Base-by-base conservation (phyloP, 2,888 invertebrate genomes). In the Pheosia tremula region DNA sequence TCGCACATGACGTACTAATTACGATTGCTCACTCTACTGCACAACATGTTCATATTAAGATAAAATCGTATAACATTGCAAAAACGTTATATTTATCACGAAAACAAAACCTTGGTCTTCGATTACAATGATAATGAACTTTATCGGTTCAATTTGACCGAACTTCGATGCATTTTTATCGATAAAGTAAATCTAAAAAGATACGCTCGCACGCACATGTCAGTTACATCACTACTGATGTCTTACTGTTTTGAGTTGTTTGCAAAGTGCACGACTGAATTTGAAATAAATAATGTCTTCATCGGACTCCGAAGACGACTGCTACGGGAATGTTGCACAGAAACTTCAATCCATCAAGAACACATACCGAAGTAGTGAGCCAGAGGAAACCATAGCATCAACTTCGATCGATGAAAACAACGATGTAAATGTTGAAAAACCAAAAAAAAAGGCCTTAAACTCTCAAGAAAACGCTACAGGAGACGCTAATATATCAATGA, bases 281-380 rank as follows among this genome's bases (percentile, higher is more conserved):
- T 4, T 36, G 13, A 36, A 52, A 7, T 3, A 38, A 54, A 41
- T 39, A 41, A 56, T 56, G 56, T 56, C 45, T 10, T 56, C 56
- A 0, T 91, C 92, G 0, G 92, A 90, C 66, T 92, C 92, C 0
- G 93, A 93, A 41, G 91, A 91, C 45, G 92, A 93, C 66, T 89
- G 85, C 69, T 93, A 90, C 69, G 84, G 88, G 2, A 89, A 90
- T 59, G 74, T 84, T 50, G 87, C 87, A 2, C 79, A 83, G 53
- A 89, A 83, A 64, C 74, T 93, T 3, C 82, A 87, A 45, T 74
- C 70, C 3, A 77, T 90, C 58, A 88, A 77, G 64, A 85, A 79
- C 47, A 79, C 79, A 57, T 88, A 81, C 59, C 61, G 69, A 65
- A 77, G 69, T 53, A 47, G 52, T 49, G 47, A 49, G 36, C 55